A percentile compares a stretch with the other conserved stretches of the same genome.
Evolutionary conservation across 2,113 vertebrate species (phyloP).

Genomic region (Stegostoma tigrinum): DNA sequence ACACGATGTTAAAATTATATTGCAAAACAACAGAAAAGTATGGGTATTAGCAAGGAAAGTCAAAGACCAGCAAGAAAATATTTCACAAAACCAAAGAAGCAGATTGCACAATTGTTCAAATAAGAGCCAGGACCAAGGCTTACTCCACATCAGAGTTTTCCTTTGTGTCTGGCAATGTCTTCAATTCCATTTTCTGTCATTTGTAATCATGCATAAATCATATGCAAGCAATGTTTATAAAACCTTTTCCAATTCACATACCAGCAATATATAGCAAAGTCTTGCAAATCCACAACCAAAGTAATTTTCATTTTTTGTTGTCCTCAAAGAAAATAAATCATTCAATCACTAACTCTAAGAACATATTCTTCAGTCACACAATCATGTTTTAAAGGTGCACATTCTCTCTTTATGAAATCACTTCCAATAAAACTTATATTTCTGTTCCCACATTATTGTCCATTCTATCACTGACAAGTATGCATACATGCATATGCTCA

Average conservation of each 20-base stretch:
- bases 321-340: not conserved
- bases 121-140: not conserved
- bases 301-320: not conserved
- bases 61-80: not conserved
- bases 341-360: not conserved
- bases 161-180: not conserved
- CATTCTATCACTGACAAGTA: not conserved
- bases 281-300: not conserved
- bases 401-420: not conserved
- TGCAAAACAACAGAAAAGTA: not conserved
- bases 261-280: not conserved
- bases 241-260: not conserved
- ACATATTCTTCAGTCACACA: not conserved
- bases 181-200: not conserved
- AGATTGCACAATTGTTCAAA: not conserved
- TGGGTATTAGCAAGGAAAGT: not conserved
- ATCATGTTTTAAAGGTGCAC: not conserved
- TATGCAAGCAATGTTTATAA: not conserved
- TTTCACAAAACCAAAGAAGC: not conserved
- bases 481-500: too few species aligned
- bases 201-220: slow-evolving; percentile 4
- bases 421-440: not conserved
- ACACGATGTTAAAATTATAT: not conserved
- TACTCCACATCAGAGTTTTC: not conserved
- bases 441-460: not conserved